These are phyloP conservation scores for Caenorhabditis remanei DNA, from an alignment of 1,140 invertebrate genomes.

Conservation along the genomic window DNA sequence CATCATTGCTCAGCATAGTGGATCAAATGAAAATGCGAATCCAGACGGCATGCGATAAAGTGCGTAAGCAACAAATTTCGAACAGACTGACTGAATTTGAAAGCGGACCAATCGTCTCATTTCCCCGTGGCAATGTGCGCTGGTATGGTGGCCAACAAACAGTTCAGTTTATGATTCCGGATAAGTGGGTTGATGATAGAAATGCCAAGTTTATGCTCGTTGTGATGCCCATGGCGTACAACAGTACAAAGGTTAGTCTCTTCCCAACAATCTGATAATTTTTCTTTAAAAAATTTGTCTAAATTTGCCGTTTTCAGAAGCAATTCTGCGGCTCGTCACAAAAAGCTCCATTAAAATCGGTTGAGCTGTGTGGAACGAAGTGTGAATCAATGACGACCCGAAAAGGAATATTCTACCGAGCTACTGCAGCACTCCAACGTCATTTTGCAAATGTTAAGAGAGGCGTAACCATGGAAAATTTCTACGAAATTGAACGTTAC, in stretches of 20 bases:
- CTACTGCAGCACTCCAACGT: not conserved
- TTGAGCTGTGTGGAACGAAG: not conserved
- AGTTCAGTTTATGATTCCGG: conserved; percentile 18
- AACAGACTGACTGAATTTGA: not conserved
- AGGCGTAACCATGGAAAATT: not conserved
- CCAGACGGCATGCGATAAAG: not conserved
- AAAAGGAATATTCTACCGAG: not conserved
- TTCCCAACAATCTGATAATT: not conserved
- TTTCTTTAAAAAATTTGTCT: not conserved
- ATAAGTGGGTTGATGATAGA: not conserved
- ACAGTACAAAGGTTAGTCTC: not conserved
- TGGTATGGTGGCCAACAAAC: not conserved
- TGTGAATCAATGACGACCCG: not conserved
- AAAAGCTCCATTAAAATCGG: not conserved
- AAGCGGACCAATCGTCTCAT: not conserved
- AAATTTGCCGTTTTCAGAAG: not conserved
- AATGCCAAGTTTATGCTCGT: not conserved
- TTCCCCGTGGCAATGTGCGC: not conserved
- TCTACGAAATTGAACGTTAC: not conserved
- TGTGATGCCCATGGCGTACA: conserved; percentile 3
- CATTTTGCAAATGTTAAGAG: not conserved
- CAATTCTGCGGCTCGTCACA: not conserved
- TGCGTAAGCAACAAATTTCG: not conserved
- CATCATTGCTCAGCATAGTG: too few species aligned
- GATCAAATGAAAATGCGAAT: not conserved